These are phyloP conservation scores for Sicus ferrugineus DNA, from an alignment of 2,888 invertebrate genomes.

Conservation along the genomic window DNA sequence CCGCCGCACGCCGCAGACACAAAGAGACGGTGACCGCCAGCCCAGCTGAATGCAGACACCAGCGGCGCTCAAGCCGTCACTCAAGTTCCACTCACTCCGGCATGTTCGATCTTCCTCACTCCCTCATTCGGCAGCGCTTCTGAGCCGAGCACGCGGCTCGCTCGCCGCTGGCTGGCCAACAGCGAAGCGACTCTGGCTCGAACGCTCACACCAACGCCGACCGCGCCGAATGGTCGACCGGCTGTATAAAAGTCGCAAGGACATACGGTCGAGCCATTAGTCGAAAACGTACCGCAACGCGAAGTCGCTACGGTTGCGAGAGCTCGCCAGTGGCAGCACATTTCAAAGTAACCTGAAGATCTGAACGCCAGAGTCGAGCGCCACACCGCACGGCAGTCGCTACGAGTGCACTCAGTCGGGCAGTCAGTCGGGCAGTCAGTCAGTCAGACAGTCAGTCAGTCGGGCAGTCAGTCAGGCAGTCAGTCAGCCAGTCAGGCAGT, in stretches of 20 bases:
- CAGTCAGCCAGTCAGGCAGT: no score
- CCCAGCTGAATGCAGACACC: background rate
- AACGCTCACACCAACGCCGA: conserved; percentile 53
- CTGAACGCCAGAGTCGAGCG: no score
- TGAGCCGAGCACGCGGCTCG: conserved; percentile 34
- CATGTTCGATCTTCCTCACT: conserved; percentile 18
- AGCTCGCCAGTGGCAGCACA: conserved; percentile 39
- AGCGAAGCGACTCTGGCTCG: conserved; percentile 47
- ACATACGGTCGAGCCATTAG: conserved; percentile 65
- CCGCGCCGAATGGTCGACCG: conserved; percentile 54
- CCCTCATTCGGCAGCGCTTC: background rate
- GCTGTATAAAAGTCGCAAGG: conserved; percentile 65
- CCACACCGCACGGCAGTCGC: no score
- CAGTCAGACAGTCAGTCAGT: no score
- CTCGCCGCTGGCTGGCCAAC: conserved; percentile 42
- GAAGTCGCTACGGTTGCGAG: conserved; percentile 58
- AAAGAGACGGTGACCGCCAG: no score
- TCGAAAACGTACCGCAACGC: conserved; percentile 64
- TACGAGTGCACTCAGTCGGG: no score
- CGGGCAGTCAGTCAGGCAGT: no score
- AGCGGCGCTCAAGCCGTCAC: background rate
- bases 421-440: no score
- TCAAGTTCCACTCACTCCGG: background rate
- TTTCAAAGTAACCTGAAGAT: no score
- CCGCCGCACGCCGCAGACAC: no score